phyloP scores from a whole-genome alignment of 1,140 invertebrate genomes.

The Halictus rubicundus region DNA sequence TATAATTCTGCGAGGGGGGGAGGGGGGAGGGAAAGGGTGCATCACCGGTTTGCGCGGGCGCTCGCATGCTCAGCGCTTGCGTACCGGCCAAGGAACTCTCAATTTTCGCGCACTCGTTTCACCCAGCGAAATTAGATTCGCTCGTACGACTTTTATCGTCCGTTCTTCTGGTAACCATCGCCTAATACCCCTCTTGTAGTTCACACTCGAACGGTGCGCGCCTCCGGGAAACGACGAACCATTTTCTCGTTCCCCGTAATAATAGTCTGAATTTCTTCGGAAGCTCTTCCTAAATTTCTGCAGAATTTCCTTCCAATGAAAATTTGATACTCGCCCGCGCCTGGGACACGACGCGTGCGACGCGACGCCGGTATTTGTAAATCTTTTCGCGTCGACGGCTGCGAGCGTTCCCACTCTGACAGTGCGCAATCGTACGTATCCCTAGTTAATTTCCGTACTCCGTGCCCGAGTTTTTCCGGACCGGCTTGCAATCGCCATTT shows the following conservation, averaged over 20 bases:
- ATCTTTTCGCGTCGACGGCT: conserved; percentile 22
- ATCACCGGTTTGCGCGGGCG: too few relatives aligned
- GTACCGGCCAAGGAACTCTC: conserved; percentile 47
- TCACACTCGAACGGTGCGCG: conserved; percentile 42
- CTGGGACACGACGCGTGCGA: neutral
- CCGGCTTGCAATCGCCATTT: neutral
- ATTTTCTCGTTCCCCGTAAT: conserved; percentile 44
- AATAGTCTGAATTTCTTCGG: conserved; percentile 51
- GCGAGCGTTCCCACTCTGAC: neutral
- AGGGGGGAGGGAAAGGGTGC: too few relatives aligned
- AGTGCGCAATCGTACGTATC: neutral
- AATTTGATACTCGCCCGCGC: conserved; percentile 46
- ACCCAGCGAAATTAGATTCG: conserved; percentile 53
- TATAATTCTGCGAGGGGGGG: conserved; percentile 8
- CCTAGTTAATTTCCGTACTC: neutral
- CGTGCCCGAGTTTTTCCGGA: neutral
- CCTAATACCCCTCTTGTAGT: conserved; percentile 44
- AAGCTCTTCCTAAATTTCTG: conserved; percentile 49
- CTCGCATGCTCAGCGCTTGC: neutral
- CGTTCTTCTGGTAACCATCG: conserved; percentile 51
- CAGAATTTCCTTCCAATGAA: conserved; percentile 53
- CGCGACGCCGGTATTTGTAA: conserved; percentile 23
- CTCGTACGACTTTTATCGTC: conserved; percentile 59
- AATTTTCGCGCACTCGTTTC: conserved; percentile 50
- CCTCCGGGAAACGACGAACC: conserved; percentile 30